Evolutionary conservation across 2,797 vertebrate species (phyloP).

Genomic region (Eospalax fontanierii): DNA sequence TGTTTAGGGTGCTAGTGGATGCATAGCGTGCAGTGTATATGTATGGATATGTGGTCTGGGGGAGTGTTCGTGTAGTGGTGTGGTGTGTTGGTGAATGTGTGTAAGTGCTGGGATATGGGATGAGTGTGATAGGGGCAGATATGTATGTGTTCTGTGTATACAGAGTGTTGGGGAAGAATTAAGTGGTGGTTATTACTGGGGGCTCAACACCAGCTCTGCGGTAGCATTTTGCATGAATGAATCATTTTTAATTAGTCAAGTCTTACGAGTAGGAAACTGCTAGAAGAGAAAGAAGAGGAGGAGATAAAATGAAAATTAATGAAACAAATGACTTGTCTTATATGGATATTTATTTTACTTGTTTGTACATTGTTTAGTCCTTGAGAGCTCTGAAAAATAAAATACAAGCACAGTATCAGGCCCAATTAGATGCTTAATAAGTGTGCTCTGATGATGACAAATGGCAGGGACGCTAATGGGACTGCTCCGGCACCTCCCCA

Average conservation of each 20-base stretch:
- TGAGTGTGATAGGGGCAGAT: too few relatives aligned
- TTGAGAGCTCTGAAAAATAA: conserved; percentile 10
- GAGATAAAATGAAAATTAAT: neutral
- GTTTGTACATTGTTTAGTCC: conserved; percentile 3
- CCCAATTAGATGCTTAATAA: conserved; percentile 49
- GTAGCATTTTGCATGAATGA: neutral
- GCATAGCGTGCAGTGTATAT: accelerated
- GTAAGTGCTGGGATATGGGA: neutral
- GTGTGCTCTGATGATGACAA: conserved; percentile 21
- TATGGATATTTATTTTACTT: conserved; percentile 35
- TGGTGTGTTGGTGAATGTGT: neutral
- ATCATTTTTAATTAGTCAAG: neutral
- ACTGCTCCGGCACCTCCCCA: neutral
- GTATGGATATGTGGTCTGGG: neutral
- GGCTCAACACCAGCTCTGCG: neutral
- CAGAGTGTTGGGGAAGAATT: too few relatives aligned
- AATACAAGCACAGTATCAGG: conserved; percentile 7
- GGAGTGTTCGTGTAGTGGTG: neutral
- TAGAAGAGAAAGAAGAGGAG: neutral
- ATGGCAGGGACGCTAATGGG: neutral
- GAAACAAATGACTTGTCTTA: neutral
- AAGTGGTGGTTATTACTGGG: neutral
- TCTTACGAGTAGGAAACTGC: neutral
- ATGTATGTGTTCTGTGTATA: neutral
- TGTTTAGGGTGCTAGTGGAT: too few relatives aligned